Conservation (phyloP, 2,888 invertebrate genomes). For the Ophraella communa region DNA sequence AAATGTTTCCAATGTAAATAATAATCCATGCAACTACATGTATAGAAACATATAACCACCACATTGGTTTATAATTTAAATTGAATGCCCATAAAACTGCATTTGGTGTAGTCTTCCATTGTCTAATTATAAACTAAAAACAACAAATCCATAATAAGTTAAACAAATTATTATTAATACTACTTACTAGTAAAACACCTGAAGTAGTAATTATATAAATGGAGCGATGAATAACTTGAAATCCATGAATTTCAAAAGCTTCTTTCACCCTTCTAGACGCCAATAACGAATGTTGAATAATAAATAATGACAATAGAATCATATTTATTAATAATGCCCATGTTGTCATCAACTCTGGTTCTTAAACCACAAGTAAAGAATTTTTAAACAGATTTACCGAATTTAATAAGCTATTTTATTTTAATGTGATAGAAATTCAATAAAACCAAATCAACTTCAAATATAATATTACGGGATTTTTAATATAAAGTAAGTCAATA, state of each 20-base stretch:
- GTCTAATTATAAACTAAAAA: conserved; percentile 60
- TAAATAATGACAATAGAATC: conserved; percentile 62
- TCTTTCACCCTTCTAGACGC: conserved; percentile 61
- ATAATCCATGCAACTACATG: conserved; percentile 66
- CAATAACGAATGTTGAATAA: conserved; percentile 67
- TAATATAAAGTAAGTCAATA: background rate
- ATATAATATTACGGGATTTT: background rate
- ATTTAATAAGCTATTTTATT: no score
- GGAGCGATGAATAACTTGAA: conserved; percentile 60
- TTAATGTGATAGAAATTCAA: background rate
- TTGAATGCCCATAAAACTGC: conserved; percentile 65
- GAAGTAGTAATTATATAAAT: conserved; percentile 63
- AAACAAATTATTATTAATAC: conserved; percentile 10
- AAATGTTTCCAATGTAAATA: conserved; percentile 67
- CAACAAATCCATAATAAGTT: background rate
- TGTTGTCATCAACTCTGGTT: conserved; percentile 57
- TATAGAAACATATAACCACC: conserved; percentile 61
- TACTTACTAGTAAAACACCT: conserved; percentile 59
- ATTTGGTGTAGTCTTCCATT: conserved; percentile 63
- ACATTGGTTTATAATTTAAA: conserved; percentile 58
- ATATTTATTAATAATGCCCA: conserved; percentile 60
- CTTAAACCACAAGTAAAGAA: conserved; percentile 49
- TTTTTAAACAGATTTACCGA: no score
- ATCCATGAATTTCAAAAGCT: conserved; percentile 56
- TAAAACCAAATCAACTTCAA: background rate